Conservation (phyloP, 2,113 vertebrate genomes). For the Pteruthius melanotis region DNA sequence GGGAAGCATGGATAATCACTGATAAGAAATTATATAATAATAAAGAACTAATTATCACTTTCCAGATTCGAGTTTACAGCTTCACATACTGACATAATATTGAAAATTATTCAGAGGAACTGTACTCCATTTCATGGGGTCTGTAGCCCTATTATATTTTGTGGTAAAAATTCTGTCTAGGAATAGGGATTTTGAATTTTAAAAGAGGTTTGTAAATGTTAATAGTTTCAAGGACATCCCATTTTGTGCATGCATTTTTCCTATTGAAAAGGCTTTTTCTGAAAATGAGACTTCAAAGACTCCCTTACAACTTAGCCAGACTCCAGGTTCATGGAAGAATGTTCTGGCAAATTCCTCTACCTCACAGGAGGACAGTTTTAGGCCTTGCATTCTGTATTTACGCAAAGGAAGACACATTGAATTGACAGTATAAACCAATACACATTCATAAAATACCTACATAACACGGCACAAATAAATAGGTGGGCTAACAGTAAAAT, state of each 20-base stretch:
- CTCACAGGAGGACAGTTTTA: neutral
- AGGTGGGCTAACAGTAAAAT: neutral
- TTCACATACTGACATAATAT: neutral
- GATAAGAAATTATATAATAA: neutral
- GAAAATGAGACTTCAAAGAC: neutral
- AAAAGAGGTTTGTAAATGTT: neutral
- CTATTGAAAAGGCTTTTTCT: neutral
- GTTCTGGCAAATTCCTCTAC: neutral
- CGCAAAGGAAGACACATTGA: neutral
- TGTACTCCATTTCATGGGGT: neutral
- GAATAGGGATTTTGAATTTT: neutral
- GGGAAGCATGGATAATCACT: neutral
- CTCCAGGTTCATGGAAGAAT: neutral
- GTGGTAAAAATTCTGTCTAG: neutral
- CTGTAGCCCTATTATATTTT: neutral
- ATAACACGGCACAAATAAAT: neutral
- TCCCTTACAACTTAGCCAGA: neutral
- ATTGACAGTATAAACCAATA: neutral
- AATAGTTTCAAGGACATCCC: neutral
- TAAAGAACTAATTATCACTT: neutral
- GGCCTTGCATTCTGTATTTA: neutral
- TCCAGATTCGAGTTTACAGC: neutral
- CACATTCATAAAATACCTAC: neutral
- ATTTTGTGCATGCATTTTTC: neutral
- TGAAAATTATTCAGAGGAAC: neutral